These are phyloP conservation scores for Pangasius larnaudii DNA, from an alignment of 2,797 vertebrate genomes.

Conservation along the genomic window DNA sequence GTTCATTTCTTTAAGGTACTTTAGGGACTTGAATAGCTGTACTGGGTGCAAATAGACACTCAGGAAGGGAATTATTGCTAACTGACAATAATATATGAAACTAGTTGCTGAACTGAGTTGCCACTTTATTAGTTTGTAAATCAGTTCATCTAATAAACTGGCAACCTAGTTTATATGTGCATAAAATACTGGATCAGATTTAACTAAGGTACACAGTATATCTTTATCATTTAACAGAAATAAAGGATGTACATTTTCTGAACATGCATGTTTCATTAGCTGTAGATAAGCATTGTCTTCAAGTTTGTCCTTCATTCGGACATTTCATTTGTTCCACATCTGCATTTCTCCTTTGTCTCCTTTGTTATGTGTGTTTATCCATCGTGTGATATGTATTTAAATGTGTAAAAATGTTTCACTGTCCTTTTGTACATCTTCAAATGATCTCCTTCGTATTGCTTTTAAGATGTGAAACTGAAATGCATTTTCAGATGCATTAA, in stretches of 20 bases:
- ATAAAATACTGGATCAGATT: background rate
- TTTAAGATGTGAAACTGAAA: conserved; percentile 23
- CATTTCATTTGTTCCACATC: background rate
- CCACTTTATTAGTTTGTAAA: conserved; percentile 6
- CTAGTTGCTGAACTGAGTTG: background rate
- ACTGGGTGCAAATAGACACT: conserved; percentile 10
- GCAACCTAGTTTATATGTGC: conserved; percentile 9
- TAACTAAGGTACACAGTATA: background rate
- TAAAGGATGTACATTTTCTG: conserved; percentile 6
- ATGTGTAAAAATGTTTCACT: background rate
- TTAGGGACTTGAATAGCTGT: background rate
- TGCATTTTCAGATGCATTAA: conserved; percentile 34
- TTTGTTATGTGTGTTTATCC: background rate
- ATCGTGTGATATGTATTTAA: background rate
- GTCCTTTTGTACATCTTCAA: background rate
- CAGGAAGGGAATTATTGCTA: background rate
- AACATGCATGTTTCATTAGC: conserved; percentile 18
- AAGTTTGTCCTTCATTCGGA: background rate
- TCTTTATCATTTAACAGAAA: background rate
- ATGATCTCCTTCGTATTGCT: conserved; percentile 5
- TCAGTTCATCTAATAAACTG: background rate
- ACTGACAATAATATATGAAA: conserved; percentile 3
- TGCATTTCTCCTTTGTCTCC: background rate
- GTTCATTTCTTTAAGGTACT: background rate
- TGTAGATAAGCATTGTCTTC: background rate